These are phyloP conservation scores for Campopleginae sp. DNA, from an alignment of 2,888 invertebrate species.

Conservation along the genomic window DNA sequence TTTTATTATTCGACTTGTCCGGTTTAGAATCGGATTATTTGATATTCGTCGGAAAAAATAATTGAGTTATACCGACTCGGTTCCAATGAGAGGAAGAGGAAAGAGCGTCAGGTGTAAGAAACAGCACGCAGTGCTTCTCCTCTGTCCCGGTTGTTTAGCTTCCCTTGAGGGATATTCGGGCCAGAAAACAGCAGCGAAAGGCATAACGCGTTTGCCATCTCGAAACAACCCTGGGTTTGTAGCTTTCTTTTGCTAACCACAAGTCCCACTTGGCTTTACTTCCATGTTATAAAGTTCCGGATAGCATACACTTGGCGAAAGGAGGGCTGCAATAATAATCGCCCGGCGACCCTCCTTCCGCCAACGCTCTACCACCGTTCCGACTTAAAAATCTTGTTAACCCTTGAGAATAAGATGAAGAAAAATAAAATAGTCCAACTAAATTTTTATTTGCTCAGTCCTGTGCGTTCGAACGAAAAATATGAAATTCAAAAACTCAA, in stretches of 20 bases:
- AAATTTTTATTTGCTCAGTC: neutral
- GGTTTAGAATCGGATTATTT: neutral
- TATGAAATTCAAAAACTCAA: neutral
- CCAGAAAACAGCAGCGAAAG: constrained; percentile 35
- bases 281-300: constrained; percentile 75
- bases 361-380: neutral
- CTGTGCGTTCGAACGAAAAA: neutral
- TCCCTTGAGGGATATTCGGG: constrained; percentile 40
- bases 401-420: constrained; percentile 24
- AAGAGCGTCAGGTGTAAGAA: constrained; percentile 23
- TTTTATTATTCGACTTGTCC: neutral
- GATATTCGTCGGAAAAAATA: constrained; percentile 19
- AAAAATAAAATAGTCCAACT: constrained; percentile 31
- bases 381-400: constrained; percentile 32
- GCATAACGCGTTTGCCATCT: constrained; percentile 39
- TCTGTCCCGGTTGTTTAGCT: constrained; percentile 27
- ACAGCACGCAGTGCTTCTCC: constrained; percentile 6
- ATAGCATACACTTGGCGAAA: constrained; percentile 77
- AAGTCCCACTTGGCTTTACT: constrained; percentile 73
- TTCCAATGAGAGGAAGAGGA: constrained; percentile 32
- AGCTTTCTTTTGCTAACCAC: constrained; percentile 56
- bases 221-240: constrained; percentile 6
- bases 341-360: constrained; percentile 61
- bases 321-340: constrained; percentile 79
- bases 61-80: constrained; percentile 19